phyloP scores from a whole-genome alignment of 2,113 vertebrate species.

The Dissostichus mawsoni region DNA sequence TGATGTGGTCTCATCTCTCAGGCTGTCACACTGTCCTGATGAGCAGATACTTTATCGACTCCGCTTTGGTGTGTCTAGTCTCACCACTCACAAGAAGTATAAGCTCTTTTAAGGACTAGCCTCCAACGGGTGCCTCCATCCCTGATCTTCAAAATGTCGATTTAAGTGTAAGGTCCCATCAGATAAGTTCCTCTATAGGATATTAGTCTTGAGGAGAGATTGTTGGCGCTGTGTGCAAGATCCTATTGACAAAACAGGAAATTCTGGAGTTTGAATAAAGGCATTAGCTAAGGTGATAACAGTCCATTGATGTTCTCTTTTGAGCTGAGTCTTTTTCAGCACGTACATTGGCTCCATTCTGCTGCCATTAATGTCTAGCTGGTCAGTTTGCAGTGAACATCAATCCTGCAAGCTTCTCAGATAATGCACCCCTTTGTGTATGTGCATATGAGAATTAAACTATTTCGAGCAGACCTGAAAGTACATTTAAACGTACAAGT shows the following conservation, averaged over 20 bases:
- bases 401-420: slow-evolving; percentile 26
- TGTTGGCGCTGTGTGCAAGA: slow-evolving; percentile 8
- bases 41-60: slow-evolving; percentile 76
- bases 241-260: slow-evolving; percentile 43
- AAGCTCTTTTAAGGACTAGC: slow-evolving; percentile 52
- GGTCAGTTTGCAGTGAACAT: slow-evolving; percentile 24
- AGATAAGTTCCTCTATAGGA: slow-evolving; percentile 65
- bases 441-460: slow-evolving; percentile 34
- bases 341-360: slow-evolving; percentile 2
- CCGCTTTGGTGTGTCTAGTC: slow-evolving; percentile 46
- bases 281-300: slow-evolving; percentile 43
- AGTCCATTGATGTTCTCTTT: slow-evolving; percentile 46
- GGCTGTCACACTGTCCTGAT: slow-evolving; percentile 68
- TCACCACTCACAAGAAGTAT: slow-evolving; percentile 25
- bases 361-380: slow-evolving; percentile 26
- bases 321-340: slow-evolving; percentile 28
- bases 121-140: slow-evolving; percentile 54
- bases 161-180: slow-evolving; percentile 64
- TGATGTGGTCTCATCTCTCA: slow-evolving; percentile 74
- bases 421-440: slow-evolving; percentile 47
- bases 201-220: slow-evolving; percentile 27
- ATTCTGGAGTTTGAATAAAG: slow-evolving; percentile 46
- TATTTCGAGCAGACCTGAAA: slow-evolving; percentile 27
- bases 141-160: slow-evolving; percentile 69
- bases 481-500: slow-evolving; percentile 59